A percentile compares a stretch with the other conserved stretches of the same genome.
These are phyloP conservation scores for Chondrosia reniformis DNA, from an alignment of 37 sponge, comb jelly and placozoan genomes.

Conservation along the genomic window DNA sequence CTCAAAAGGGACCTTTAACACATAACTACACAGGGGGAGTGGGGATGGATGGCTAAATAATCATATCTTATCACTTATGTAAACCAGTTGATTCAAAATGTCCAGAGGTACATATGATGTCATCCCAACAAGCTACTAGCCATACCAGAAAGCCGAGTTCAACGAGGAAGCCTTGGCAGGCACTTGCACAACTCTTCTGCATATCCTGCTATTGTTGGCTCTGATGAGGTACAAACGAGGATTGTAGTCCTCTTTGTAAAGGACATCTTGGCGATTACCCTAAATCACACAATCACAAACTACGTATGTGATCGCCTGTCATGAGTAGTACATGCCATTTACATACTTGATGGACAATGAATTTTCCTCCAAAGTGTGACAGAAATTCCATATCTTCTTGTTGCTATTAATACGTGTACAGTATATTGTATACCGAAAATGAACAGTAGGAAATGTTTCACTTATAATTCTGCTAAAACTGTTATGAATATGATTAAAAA, in stretches of 20 bases:
- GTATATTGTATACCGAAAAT: neutral
- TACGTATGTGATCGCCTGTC: neutral
- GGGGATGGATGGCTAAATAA: neutral
- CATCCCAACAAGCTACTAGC: neutral
- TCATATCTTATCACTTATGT: too few relatives aligned
- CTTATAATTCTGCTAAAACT: neutral
- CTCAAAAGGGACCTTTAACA: conserved; percentile 92
- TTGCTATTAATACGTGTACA: conserved; percentile 59
- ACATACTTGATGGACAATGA: conserved; percentile 89
- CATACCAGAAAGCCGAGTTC: conserved; percentile 83
- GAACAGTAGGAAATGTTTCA: neutral
- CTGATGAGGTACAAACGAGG: conserved; percentile 82
- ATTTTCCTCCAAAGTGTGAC: conserved; percentile 89
- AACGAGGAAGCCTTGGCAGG: conserved; percentile 62
- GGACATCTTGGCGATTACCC: conserved; percentile 47
- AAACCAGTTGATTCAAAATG: neutral
- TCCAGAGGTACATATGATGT: neutral
- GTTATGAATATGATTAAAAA: neutral
- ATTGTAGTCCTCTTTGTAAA: neutral
- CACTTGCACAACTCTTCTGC: conserved; percentile 77
- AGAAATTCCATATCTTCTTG: conserved; percentile 88
- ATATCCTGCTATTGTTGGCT: conserved; percentile 69
- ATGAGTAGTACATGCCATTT: neutral
- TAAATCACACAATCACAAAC: neutral
- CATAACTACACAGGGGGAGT: too few relatives aligned